Conservation (phyloP, 2,888 invertebrate species). For the Nymphalis c-album region DNA sequence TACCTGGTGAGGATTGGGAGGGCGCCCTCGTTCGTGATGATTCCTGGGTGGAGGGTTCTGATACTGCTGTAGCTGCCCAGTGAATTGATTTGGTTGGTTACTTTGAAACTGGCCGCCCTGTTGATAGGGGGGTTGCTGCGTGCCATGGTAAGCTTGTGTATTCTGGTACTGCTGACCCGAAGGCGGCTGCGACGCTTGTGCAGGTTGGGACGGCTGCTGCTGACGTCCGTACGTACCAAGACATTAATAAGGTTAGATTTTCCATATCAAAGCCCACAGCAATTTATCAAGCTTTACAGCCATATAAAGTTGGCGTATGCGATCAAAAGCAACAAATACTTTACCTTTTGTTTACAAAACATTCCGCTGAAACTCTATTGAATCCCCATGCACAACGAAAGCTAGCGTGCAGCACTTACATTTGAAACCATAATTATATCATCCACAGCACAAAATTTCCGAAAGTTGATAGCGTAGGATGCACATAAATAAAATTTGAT, state of each 20-base stretch:
- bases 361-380: conserved; percentile 76
- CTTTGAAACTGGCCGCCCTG: conserved; percentile 77
- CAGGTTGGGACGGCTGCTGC: conserved; percentile 81
- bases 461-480: conserved; percentile 29
- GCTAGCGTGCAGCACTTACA: conserved; percentile 79
- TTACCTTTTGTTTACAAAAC: conserved; percentile 74
- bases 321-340: conserved; percentile 72
- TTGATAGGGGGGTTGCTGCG: conserved; percentile 79
- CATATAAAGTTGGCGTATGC: conserved; percentile 68
- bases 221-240: conserved; percentile 82
- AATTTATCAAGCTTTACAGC: conserved; percentile 76
- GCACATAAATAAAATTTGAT: conserved; percentile 49
- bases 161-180: conserved; percentile 78
- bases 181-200: conserved; percentile 78
- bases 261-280: conserved; percentile 78
- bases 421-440: conserved; percentile 71
- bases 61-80: conserved; percentile 69
- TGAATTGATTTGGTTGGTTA: conserved; percentile 67
- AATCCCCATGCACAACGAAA: conserved; percentile 81
- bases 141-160: conserved; percentile 81
- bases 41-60: conserved; percentile 78
- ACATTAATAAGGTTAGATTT: conserved; percentile 83
- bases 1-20: conserved; percentile 76
- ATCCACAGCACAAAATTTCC: conserved; percentile 52
- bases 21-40: conserved; percentile 79